phyloP scores from a whole-genome alignment of 2,888 invertebrate genomes.

The Ditula angustiorana region DNA sequence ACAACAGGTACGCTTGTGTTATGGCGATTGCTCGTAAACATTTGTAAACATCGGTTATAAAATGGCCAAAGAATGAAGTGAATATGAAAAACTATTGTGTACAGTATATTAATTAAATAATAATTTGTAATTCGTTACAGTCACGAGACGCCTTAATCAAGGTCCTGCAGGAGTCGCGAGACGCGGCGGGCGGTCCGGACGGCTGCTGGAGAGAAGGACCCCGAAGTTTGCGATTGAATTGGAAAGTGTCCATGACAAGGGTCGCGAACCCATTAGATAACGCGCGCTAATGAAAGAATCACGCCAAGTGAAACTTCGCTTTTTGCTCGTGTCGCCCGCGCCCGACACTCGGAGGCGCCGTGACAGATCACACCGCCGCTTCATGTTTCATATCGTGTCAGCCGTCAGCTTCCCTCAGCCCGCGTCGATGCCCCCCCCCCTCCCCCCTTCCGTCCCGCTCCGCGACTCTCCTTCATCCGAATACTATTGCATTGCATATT shows the following conservation, averaged over 20 bases:
- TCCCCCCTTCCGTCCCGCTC: not conserved
- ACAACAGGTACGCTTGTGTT: no score
- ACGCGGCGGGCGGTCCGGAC: not conserved
- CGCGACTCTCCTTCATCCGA: not conserved
- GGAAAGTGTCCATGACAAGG: conserved; percentile 33
- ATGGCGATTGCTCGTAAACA: no score
- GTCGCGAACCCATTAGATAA: conserved; percentile 33
- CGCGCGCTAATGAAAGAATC: conserved; percentile 32
- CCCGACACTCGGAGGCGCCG: conserved; percentile 1
- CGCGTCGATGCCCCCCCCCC: no score
- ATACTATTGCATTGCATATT: not conserved
- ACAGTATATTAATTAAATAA: no score
- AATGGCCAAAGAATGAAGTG: no score
- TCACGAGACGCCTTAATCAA: conserved; percentile 6
- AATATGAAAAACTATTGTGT: no score
- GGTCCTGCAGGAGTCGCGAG: not conserved
- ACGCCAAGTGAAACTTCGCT: conserved; percentile 15
- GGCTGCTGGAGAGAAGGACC: conserved; percentile 3
- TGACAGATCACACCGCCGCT: not conserved
- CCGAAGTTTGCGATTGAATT: conserved; percentile 29
- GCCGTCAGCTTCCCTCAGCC: not conserved
- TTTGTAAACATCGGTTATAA: no score
- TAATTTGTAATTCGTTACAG: no score
- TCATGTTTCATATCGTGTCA: not conserved
- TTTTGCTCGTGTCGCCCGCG: conserved; percentile 1